Conservation (phyloP, 2,113 vertebrate genomes). For the Psammodynastes pulverulentus region DNA sequence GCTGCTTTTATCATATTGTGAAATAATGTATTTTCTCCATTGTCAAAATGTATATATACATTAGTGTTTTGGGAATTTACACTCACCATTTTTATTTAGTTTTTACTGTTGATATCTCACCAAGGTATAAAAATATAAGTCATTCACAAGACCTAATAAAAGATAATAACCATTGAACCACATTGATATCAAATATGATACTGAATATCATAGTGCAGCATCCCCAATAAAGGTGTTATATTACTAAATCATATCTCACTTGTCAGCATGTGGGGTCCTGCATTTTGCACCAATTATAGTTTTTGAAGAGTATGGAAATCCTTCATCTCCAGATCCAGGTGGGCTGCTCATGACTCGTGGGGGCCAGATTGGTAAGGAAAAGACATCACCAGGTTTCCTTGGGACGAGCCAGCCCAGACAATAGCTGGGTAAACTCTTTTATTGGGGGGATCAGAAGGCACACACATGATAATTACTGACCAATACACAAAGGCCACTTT, state of each 20-base stretch:
- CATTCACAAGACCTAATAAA: not conserved
- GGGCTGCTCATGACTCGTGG: no score
- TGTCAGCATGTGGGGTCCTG: not conserved
- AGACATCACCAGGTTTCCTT: no score
- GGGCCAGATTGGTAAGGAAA: no score
- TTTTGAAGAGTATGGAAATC: no score
- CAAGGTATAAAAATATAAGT: not conserved
- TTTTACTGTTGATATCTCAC: not conserved
- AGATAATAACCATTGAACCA: not conserved
- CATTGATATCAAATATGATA: not conserved
- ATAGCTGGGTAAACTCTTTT: no score
- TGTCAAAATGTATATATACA: not conserved
- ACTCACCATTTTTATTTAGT: not conserved
- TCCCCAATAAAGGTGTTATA: not conserved
- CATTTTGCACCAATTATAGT: not conserved
- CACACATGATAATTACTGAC: no score
- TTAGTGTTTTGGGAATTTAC: not conserved
- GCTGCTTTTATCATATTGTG: constrained; percentile 17
- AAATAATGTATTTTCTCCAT: constrained; percentile 15
- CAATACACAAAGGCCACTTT: no score
- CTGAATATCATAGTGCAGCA: not conserved
- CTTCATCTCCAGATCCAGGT: no score
- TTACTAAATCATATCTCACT: not conserved
- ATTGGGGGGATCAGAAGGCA: no score
- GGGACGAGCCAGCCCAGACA: no score